Conservation (phyloP, 2,797 vertebrate species). For the Eremophila alpestris region DNA sequence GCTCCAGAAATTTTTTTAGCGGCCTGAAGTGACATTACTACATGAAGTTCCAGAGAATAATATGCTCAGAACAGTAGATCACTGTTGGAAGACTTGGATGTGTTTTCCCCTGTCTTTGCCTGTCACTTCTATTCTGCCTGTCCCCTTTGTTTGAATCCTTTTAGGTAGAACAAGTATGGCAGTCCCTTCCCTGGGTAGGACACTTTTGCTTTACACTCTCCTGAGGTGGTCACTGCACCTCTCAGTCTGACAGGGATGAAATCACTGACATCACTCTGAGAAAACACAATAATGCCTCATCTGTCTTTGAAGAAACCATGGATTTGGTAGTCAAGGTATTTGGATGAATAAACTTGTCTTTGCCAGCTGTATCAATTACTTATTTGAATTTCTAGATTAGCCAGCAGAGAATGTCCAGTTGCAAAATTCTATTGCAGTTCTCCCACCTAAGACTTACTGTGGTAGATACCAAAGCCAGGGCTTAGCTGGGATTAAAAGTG, state of each 20-base stretch:
- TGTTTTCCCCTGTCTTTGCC: neutral
- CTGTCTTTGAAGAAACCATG: neutral
- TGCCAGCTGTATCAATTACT: neutral
- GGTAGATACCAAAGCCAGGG: neutral
- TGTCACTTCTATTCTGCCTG: neutral
- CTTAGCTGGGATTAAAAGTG: neutral
- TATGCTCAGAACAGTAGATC: neutral
- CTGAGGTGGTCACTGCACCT: neutral
- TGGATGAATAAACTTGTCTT: neutral
- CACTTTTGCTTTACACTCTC: neutral
- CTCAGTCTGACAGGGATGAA: neutral
- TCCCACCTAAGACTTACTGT: neutral
- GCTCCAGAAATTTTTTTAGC: neutral
- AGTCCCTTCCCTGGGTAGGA: neutral
- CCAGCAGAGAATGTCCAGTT: neutral
- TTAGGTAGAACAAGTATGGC: neutral
- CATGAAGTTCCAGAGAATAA: neutral
- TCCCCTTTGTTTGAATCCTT: neutral
- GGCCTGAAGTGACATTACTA: neutral
- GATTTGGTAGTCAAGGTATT: neutral
- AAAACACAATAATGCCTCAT: neutral
- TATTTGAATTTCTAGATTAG: neutral
- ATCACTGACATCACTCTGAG: neutral
- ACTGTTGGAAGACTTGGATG: neutral
- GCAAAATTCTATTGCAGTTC: neutral